Evolutionary conservation across 1,140 invertebrate species (phyloP).

Genomic region (Caenorhabditis briggsae): DNA sequence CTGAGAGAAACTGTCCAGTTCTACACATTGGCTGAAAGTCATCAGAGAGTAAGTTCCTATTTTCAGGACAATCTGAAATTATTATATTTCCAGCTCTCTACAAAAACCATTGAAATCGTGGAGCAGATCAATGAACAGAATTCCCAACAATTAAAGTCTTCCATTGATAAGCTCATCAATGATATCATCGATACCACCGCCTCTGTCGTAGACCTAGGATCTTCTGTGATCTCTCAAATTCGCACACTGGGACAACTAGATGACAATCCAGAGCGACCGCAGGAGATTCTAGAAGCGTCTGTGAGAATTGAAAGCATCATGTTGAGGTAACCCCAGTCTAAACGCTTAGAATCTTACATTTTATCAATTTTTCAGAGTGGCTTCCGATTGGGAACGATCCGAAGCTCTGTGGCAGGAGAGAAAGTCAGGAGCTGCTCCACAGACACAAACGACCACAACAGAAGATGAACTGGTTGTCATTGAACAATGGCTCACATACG

Average conservation of each 20-base stretch:
- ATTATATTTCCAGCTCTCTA: background rate
- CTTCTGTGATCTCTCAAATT: conserved; percentile 73
- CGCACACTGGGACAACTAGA: conserved; percentile 71
- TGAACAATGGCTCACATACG: conserved; percentile 54
- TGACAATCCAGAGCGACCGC: conserved; percentile 72
- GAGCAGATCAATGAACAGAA: conserved; percentile 2
- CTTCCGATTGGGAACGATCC: conserved; percentile 82
- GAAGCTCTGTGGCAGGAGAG: conserved; percentile 80
- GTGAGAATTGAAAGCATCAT: conserved; percentile 73
- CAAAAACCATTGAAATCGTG: conserved; percentile 49
- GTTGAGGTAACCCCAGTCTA: conserved; percentile 66
- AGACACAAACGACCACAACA: background rate
- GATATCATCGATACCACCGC: conserved; percentile 70
- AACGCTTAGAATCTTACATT: background rate
- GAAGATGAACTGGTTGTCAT: conserved; percentile 58
- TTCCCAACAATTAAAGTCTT: conserved; percentile 33
- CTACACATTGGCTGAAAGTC: conserved; percentile 71
- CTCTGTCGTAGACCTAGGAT: conserved; percentile 71
- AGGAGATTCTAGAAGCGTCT: conserved; percentile 71
- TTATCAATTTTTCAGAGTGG: conserved; percentile 79
- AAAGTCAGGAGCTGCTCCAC: conserved; percentile 68
- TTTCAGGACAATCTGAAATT: background rate
- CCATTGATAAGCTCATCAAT: conserved; percentile 54
- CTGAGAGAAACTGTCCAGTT: conserved; percentile 82
- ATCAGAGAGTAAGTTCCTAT: conserved; percentile 57